Percentiles rank a stretch among this genome's conserved stretches.
phyloP scores from a whole-genome alignment of 2,797 vertebrate genomes.

The Rhinichthys osculus region DNA sequence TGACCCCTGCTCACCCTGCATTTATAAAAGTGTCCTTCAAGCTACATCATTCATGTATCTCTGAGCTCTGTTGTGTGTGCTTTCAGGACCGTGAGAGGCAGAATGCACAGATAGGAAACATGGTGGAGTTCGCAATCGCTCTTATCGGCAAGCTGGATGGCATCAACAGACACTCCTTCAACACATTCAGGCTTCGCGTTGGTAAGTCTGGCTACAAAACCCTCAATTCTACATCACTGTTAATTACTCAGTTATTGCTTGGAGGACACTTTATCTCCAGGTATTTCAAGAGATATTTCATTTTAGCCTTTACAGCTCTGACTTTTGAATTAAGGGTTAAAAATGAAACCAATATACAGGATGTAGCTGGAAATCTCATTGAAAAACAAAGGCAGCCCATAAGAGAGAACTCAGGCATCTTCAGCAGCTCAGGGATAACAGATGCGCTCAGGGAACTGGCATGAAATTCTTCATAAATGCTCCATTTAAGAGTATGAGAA shows the following conservation, averaged over 20 bases:
- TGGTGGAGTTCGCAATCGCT: slow-evolving; percentile 96
- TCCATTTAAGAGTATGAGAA: slow-evolving; percentile 12
- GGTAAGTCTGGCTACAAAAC: slow-evolving; percentile 80
- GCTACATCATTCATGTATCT: neutral
- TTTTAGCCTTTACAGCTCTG: neutral
- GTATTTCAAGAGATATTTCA: neutral
- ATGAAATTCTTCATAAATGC: slow-evolving; percentile 35
- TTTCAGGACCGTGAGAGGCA: slow-evolving; percentile 88
- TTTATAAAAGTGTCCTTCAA: neutral
- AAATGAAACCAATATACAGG: slow-evolving; percentile 12
- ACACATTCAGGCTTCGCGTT: slow-evolving; percentile 92
- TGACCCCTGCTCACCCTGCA: neutral
- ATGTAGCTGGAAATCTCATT: slow-evolving; percentile 35
- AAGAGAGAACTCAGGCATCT: neutral
- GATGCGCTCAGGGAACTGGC: slow-evolving; percentile 48
- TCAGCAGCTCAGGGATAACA: slow-evolving; percentile 15
- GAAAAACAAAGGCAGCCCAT: slow-evolving; percentile 32
- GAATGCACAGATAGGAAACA: slow-evolving; percentile 92
- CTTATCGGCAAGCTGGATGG: slow-evolving; percentile 95
- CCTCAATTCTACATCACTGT: neutral
- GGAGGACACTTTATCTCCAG: neutral
- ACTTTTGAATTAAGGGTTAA: neutral
- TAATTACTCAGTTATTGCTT: slow-evolving; percentile 4
- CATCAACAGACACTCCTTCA: slow-evolving; percentile 98
- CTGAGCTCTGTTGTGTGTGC: slow-evolving; percentile 28